Conservation (phyloP, 2,797 vertebrate genomes). For the Sardinella longiceps region DNA sequence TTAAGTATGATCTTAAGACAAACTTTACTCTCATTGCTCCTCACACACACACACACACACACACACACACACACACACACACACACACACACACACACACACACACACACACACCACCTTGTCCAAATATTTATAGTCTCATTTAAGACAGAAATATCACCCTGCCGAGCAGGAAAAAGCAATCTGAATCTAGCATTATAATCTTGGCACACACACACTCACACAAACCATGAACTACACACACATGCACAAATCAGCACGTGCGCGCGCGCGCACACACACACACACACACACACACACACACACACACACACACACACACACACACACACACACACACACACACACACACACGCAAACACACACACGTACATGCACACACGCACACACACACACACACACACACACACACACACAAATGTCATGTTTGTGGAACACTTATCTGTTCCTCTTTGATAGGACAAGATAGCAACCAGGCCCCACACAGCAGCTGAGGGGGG, state of each 20-base stretch:
- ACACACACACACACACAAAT: not conserved
- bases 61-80: not conserved
- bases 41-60: not conserved
- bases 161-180: not conserved
- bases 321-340: not conserved
- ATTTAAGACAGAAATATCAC: not conserved
- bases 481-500: no score
- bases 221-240: no score
- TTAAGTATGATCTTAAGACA: not conserved
- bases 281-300: not conserved
- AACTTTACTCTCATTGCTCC: not conserved
- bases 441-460: no score
- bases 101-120: not conserved
- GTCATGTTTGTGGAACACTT: not conserved
- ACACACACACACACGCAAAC: slow-evolving; percentile 1
- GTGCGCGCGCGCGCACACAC: not conserved
- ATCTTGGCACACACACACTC: not conserved
- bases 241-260: not conserved
- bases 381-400: not conserved
- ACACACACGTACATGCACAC: not conserved
- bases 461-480: no score
- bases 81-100: not conserved
- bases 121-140: not conserved
- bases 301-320: not conserved
- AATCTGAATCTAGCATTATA: not conserved